Percentiles rank a stretch among this genome's conserved stretches.
Conservation (phyloP, 2,113 vertebrate species). For the Colossoma macropomum region DNA sequence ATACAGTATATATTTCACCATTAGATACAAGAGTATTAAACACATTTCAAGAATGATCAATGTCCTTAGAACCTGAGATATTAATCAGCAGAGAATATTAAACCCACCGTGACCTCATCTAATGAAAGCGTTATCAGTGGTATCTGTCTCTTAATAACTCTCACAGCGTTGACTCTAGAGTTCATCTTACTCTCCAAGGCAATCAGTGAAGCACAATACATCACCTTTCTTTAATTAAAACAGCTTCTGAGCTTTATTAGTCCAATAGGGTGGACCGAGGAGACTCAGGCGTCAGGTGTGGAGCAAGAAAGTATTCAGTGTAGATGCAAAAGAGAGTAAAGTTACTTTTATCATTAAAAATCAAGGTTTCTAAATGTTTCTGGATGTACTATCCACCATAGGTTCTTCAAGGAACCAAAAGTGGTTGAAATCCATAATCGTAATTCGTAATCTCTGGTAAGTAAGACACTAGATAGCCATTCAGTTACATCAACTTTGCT, state of each 20-base stretch:
- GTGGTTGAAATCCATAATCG: too few relatives aligned
- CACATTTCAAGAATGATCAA: neutral
- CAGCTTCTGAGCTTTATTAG: neutral
- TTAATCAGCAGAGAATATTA: slow-evolving; percentile 24
- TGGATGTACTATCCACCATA: too few relatives aligned
- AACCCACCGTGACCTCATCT: neutral
- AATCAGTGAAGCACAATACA: neutral
- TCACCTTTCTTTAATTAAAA: neutral
- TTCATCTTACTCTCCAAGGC: slow-evolving; percentile 4
- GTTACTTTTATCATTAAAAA: too few relatives aligned
- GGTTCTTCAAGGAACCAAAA: too few relatives aligned
- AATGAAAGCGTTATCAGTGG: slow-evolving; percentile 8
- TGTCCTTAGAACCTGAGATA: neutral
- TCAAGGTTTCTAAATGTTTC: too few relatives aligned
- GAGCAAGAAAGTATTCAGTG: neutral
- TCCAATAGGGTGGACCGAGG: neutral
- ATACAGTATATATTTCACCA: neutral
- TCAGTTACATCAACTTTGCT: too few relatives aligned
- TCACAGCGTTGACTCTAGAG: neutral
- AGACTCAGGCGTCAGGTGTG: neutral
- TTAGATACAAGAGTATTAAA: neutral
- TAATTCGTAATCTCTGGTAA: too few relatives aligned
- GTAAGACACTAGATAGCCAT: too few relatives aligned
- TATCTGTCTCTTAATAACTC: slow-evolving; percentile 19
- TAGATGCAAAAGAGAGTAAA: neutral